phyloP scores from a whole-genome alignment of 2,113 vertebrate species.

The Podarcis muralis region DNA sequence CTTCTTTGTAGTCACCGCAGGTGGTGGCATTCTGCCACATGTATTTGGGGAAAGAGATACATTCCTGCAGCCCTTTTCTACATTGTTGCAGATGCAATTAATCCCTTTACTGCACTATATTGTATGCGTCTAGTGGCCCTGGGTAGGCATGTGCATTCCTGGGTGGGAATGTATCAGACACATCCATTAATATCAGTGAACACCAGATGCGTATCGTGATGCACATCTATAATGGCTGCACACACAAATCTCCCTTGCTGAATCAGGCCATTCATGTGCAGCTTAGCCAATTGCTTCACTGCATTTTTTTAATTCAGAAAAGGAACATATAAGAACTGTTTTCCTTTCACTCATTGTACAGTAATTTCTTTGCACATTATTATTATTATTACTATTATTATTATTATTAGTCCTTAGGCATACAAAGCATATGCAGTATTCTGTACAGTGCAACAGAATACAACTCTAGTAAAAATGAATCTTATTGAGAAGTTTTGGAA shows the following conservation, averaged over 20 bases:
- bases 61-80: not conserved
- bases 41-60: not conserved
- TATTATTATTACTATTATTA: too few species aligned
- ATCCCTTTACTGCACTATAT: not conserved
- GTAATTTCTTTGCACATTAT: too few species aligned
- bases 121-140: not conserved
- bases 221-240: not conserved
- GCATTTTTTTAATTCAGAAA: not conserved
- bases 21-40: not conserved
- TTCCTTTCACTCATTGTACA: too few species aligned
- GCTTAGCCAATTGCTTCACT: not conserved
- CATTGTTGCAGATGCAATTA: not conserved
- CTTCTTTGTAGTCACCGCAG: not conserved
- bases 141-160: not conserved
- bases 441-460: not conserved
- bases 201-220: not conserved
- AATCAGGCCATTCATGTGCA: not conserved
- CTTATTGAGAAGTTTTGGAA: conserved; percentile 4
- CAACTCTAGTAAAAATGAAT: not conserved
- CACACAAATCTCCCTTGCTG: not conserved
- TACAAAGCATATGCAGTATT: not conserved
- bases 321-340: not conserved
- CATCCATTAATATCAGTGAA: not conserved
- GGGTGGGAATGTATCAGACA: not conserved
- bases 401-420: not conserved